A percentile compares a stretch with the other conserved stretches of the same genome.
These are phyloP conservation scores for Meloidogyne exigua DNA, from an alignment of 1,140 invertebrate genomes.

Conservation along the genomic window DNA sequence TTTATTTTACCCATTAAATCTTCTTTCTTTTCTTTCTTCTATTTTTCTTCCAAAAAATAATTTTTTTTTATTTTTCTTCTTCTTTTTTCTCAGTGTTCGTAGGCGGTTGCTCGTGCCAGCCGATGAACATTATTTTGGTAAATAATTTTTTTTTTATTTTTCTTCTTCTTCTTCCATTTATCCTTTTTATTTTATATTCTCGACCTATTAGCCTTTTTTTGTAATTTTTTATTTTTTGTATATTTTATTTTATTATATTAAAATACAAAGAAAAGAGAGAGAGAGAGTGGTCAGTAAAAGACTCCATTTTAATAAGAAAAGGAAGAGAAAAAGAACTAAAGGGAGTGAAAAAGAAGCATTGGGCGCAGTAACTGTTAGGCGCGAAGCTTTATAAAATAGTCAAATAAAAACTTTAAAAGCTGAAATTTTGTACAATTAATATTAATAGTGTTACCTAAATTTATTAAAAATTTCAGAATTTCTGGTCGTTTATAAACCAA, in stretches of 20 bases:
- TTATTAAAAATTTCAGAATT: neutral
- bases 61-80: neutral
- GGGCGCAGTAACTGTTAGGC: too few relatives aligned
- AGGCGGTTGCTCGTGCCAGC: conserved; percentile 11
- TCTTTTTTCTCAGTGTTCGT: neutral
- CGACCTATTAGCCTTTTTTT: neutral
- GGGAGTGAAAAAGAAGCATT: neutral
- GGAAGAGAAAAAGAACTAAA: neutral
- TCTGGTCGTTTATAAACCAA: neutral
- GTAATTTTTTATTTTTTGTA: neutral
- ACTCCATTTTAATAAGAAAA: too few relatives aligned
- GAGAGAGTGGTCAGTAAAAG: neutral
- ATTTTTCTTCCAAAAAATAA: neutral
- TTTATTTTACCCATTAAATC: neutral
- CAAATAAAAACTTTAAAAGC: neutral
- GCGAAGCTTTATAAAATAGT: neutral
- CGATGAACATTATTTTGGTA: conserved; percentile 10
- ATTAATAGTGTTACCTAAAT: neutral
- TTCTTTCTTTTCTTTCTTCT: too few relatives aligned
- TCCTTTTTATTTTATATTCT: neutral
- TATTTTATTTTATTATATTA: neutral
- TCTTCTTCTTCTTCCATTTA: neutral
- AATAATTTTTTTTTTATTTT: neutral
- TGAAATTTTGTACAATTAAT: neutral
- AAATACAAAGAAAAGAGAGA: neutral